Evolutionary conservation across 2,888 invertebrate species (phyloP).

Genomic region (Ceraclea dissimilis): DNA sequence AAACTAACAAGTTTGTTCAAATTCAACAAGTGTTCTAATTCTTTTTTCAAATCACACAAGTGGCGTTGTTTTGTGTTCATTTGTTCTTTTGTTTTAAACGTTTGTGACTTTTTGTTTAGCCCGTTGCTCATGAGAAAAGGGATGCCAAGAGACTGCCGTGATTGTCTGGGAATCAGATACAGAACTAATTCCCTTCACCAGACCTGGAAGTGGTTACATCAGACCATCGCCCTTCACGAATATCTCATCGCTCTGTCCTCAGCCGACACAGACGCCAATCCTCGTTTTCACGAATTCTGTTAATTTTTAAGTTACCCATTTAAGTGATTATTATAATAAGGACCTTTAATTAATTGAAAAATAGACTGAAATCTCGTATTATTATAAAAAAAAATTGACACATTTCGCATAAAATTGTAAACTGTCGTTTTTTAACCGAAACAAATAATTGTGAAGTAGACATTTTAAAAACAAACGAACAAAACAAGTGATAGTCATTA

Average conservation of each 20-base stretch:
- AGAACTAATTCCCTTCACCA: constrained; percentile 84
- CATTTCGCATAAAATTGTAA: constrained; percentile 23
- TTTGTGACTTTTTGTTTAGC: constrained; percentile 20
- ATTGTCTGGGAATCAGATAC: constrained; percentile 82
- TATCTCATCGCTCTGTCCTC: constrained; percentile 75
- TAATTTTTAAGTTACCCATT: not conserved
- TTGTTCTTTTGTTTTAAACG: not conserved
- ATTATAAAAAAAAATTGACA: constrained; percentile 16
- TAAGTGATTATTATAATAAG: constrained; percentile 1
- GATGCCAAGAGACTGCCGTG: constrained; percentile 65
- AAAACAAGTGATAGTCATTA: too few relatives aligned
- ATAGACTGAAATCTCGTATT: constrained; percentile 16
- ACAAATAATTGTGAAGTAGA: too few relatives aligned
- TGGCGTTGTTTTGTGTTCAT: not conserved
- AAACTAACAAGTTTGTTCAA: too few relatives aligned
- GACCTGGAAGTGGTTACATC: constrained; percentile 93
- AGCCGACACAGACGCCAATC: constrained; percentile 56
- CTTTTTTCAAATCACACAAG: too few relatives aligned
- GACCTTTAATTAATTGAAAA: not conserved
- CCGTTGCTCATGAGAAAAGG: constrained; percentile 50
- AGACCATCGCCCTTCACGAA: constrained; percentile 81
- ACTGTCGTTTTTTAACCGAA: too few relatives aligned
- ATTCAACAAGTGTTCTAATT: too few relatives aligned
- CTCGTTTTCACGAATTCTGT: constrained; percentile 8
- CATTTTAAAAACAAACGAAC: too few relatives aligned